Evolutionary conservation across 2,888 invertebrate species (phyloP).

Genomic region (Lepidocyrtinus sp.): DNA sequence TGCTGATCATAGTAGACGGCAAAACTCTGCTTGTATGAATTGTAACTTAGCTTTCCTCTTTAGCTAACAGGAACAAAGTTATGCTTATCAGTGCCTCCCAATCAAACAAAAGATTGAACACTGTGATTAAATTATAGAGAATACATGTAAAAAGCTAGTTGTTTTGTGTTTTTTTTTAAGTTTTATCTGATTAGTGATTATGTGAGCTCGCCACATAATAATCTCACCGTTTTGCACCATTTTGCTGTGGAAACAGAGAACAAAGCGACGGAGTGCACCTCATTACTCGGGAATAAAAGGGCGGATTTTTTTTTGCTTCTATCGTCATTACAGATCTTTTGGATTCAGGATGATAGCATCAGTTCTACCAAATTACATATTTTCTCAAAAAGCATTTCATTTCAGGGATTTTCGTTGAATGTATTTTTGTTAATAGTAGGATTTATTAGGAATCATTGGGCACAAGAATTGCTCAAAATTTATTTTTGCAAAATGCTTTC

Average conservation of each 20-base stretch:
- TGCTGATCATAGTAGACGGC: too few species aligned
- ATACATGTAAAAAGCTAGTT: background rate
- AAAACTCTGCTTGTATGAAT: too few species aligned
- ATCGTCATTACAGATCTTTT: too few species aligned
- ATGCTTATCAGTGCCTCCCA: background rate
- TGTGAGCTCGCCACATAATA: background rate
- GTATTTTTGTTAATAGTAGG: too few species aligned
- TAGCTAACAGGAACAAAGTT: too few species aligned
- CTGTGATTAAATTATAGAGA: constrained; percentile 1
- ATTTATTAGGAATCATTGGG: too few species aligned
- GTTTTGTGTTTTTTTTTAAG: background rate
- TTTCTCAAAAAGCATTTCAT: too few species aligned
- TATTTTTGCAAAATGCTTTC: background rate
- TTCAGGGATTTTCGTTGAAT: too few species aligned
- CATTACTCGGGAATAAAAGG: background rate
- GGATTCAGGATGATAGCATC: too few species aligned
- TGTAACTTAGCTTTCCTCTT: too few species aligned
- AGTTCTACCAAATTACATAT: too few species aligned
- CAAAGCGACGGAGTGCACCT: background rate
- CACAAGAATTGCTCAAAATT: background rate
- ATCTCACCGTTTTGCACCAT: constrained; percentile 34
- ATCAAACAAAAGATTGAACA: background rate
- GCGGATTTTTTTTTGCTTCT: too few species aligned
- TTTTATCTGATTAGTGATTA: constrained; percentile 6
- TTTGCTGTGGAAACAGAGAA: constrained; percentile 45